Percentiles rank a stretch among this genome's conserved stretches.
Conservation (phyloP, 2,113 vertebrate species). For the Struthidea cinerea region DNA sequence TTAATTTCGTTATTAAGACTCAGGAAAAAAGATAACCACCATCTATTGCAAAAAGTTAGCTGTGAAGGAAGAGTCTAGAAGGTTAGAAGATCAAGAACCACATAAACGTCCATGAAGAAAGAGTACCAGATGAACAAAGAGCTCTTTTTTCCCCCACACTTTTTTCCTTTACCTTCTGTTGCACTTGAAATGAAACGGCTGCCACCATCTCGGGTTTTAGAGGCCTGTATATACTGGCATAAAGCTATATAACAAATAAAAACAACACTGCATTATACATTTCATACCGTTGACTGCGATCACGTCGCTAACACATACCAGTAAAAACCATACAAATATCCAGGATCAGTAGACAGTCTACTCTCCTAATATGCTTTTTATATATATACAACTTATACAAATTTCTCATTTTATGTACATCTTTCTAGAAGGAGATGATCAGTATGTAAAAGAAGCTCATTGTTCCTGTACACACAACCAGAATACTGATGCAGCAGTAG, state of each 20-base stretch:
- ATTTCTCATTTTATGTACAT: not conserved
- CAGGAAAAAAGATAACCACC: conserved; percentile 46
- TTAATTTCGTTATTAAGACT: not conserved
- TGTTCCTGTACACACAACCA: not conserved
- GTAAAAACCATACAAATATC: not conserved
- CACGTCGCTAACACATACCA: not conserved
- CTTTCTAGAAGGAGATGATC: not conserved
- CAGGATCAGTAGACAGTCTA: not conserved
- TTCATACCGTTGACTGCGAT: conserved; percentile 21
- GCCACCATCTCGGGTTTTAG: conserved; percentile 96
- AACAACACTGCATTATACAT: conserved; percentile 86
- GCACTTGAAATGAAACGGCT: conserved; percentile 88
- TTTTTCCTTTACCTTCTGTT: conserved; percentile 91
- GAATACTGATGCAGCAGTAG: not conserved
- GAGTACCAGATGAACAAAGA: conserved; percentile 46
- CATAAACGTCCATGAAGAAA: conserved; percentile 71
- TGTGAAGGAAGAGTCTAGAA: conserved; percentile 69
- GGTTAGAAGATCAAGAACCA: conserved; percentile 72
- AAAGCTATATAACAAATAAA: conserved; percentile 95
- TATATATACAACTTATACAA: fast-evolving
- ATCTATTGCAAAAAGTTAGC: conserved; percentile 66
- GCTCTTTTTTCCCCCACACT: not conserved
- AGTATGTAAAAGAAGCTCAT: not conserved
- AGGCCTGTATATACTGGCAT: conserved; percentile 99
- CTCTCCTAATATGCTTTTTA: not conserved